Conservation (phyloP, 92 coral and sea anemone genomes). For the Heteractis magnifica region DNA sequence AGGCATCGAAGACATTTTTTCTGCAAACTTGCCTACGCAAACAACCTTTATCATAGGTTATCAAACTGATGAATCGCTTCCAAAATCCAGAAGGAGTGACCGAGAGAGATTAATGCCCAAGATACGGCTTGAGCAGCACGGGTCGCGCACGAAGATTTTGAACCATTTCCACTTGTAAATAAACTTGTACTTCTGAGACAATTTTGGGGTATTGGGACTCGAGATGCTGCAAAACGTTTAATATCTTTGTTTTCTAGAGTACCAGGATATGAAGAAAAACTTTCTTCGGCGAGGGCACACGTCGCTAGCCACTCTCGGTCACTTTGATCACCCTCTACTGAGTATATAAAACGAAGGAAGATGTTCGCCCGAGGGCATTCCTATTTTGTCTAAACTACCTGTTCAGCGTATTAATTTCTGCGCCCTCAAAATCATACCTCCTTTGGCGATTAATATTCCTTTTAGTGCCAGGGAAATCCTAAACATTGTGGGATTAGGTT, state of each 20-base stretch:
- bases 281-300: neutral
- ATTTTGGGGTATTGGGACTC: neutral
- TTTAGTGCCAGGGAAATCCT: neutral
- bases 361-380: conserved; percentile 17
- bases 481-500: conserved; percentile 10
- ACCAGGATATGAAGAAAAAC: neutral
- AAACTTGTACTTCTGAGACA: neutral
- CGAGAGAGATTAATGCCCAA: conserved; percentile 32
- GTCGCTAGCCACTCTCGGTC: neutral
- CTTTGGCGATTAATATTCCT: conserved; percentile 6
- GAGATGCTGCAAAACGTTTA: neutral
- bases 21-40: conserved; percentile 44
- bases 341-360: conserved; percentile 8
- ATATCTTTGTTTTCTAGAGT: neutral
- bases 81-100: conserved; percentile 52
- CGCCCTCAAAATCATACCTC: conserved; percentile 26
- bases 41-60: conserved; percentile 29
- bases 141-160: neutral
- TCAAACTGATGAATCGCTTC: conserved; percentile 32
- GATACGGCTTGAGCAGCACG: conserved; percentile 21
- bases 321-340: neutral
- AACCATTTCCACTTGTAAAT: neutral
- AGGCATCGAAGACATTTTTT: conserved; percentile 22
- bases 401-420: conserved; percentile 21
- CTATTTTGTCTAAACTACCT: conserved; percentile 10